Evolutionary conservation across 2,888 invertebrate species (phyloP), one percentile per base, ranked within the genome.

Genomic region (Diogma glabrata): DNA sequence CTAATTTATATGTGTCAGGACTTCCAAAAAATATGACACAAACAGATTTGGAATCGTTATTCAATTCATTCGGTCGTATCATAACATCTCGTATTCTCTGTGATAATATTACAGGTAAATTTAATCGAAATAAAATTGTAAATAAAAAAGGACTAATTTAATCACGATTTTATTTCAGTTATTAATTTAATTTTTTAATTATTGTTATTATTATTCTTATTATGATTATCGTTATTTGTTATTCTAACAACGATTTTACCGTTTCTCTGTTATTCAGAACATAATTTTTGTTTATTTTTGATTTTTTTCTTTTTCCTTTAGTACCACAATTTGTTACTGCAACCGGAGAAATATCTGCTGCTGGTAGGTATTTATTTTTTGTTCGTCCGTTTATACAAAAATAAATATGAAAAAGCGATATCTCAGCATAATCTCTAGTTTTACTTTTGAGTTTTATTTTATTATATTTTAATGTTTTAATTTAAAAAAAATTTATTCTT

Each of bases 1-100:
- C 95, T 63, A 96, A 96, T 74, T 77, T 96, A 58, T 96, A 96
- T 75, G 95, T 96, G 59, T 93, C 93, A 67, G 95, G 95, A 63
- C 79, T 96, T 67, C 95, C 95, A 59, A 96, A 96, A 74, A 90
- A 90, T 64, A 90, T 95, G 91, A 89, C 93, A 56, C 93, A 95
- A 72, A 82, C 85, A 67, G 95, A 96, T 72, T 76, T 96, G 68
- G 95, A 95, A 77, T 82, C 86, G 61, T 78, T 96, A 63, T 96
- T 96, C 78, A 84, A 87, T 69, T 89, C 94, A 55, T 95, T 84
- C 72, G 95, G 95, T 63, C 82, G 91, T 64, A 95, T 96, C 64
- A 96, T 96, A 70, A 96, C 95, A 59, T 94, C 94, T 62, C 82
- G 95, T 64, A 96, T 96, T 70, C 79, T 96, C 62, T 95, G 93